phyloP scores from a whole-genome alignment of 2,113 vertebrate species.

The Oostethus manadensis region DNA sequence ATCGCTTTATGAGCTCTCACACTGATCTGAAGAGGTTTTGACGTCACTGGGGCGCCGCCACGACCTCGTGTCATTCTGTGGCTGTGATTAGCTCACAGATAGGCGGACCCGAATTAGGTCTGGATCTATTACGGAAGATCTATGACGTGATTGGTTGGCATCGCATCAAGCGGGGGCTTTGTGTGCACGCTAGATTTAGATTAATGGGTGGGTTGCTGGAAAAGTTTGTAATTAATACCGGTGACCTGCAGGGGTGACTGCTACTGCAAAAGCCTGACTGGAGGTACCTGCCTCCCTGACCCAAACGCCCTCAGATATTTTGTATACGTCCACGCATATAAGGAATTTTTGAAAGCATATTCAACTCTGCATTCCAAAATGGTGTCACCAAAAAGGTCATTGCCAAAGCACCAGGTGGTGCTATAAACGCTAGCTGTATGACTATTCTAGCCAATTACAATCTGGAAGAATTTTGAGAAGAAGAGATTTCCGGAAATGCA shows the following conservation, averaged over 20 bases:
- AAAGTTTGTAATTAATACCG: conserved; percentile 62
- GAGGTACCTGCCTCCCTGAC: conserved; percentile 22
- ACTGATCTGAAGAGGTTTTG: conserved; percentile 5
- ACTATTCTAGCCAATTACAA: too few relatives aligned
- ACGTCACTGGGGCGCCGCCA: conserved; percentile 30
- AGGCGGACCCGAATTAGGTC: conserved; percentile 40
- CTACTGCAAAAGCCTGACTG: conserved; percentile 37
- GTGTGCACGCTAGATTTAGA: conserved; percentile 62
- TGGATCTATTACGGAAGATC: conserved; percentile 59
- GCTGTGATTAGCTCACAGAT: conserved; percentile 61
- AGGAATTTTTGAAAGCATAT: too few relatives aligned
- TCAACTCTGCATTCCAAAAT: background rate
- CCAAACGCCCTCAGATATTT: conserved; percentile 42
- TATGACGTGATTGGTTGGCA: conserved; percentile 58
- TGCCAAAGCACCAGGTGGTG: background rate
- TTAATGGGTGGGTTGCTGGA: conserved; percentile 49
- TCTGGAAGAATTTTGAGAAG: too few relatives aligned
- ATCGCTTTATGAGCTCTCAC: conserved; percentile 27
- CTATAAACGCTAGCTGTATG: background rate
- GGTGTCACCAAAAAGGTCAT: background rate
- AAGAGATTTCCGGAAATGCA: too few relatives aligned
- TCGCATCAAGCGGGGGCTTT: conserved; percentile 27
- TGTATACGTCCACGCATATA: background rate
- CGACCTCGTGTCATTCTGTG: conserved; percentile 42
- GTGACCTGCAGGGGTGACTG: conserved; percentile 31